Percentiles rank a stretch among this genome's conserved stretches.
Evolutionary conservation across 2,888 invertebrate genomes (phyloP).

Genomic region (Athalia rosae): DNA sequence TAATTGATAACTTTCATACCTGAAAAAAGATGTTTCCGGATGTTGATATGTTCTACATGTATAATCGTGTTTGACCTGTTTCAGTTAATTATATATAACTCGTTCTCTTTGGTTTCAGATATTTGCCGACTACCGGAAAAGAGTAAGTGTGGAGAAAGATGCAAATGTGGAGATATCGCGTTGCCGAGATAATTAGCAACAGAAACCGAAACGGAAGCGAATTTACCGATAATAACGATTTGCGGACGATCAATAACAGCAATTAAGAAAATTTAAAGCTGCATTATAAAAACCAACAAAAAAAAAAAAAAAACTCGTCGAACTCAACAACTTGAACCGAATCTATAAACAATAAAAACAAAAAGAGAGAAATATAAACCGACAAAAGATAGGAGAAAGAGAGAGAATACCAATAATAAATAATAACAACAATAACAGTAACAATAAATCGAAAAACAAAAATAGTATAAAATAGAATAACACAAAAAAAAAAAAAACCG

Average conservation of each 20-base stretch:
- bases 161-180: conserved; percentile 14
- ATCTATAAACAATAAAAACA: background rate
- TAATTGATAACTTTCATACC: no score
- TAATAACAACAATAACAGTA: conserved; percentile 4
- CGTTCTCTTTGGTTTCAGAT: conserved; percentile 46
- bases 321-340: no score
- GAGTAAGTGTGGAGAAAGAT: conserved; percentile 9
- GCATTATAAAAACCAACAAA: background rate
- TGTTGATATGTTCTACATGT: no score
- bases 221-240: no score
- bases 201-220: background rate
- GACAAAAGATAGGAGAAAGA: conserved; percentile 3
- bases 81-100: background rate
- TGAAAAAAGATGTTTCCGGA: no score
- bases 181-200: conserved; percentile 12
- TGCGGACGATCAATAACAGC: no score
- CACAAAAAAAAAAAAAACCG: conserved; percentile 39
- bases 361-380: conserved; percentile 21
- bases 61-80: no score
- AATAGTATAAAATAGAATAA: conserved; percentile 8
- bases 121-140: background rate
- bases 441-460: conserved; percentile 13
- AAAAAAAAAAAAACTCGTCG: background rate
- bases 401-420: background rate
- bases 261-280: conserved; percentile 8